These are phyloP conservation scores for Heteromormyrus szaboi DNA, from an alignment of 2,797 vertebrate species.

Conservation along the genomic window DNA sequence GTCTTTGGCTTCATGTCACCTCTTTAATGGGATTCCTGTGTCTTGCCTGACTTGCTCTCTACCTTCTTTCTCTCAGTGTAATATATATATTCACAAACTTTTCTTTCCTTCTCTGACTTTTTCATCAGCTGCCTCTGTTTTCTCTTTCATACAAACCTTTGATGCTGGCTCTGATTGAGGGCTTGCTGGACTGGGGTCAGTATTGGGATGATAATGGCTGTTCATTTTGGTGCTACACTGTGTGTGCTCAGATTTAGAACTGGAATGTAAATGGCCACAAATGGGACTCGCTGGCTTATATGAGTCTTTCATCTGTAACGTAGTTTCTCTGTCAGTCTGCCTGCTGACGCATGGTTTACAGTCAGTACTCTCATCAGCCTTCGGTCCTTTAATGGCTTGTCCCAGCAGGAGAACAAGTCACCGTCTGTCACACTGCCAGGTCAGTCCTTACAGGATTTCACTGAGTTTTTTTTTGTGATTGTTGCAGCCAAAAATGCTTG, in stretches of 20 bases:
- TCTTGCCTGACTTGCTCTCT: not conserved
- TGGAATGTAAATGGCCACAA: not conserved
- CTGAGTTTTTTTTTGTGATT: not conserved
- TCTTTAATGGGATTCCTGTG: not conserved
- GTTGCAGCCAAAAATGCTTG: not conserved
- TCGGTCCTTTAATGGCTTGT: not conserved
- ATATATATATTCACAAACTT: not conserved
- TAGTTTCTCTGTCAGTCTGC: not conserved
- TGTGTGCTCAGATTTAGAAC: not conserved
- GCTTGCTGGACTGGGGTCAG: not conserved
- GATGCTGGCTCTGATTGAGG: not conserved
- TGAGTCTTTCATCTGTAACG: not conserved
- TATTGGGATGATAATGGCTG: not conserved
- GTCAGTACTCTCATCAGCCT: not conserved
- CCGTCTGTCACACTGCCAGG: not conserved
- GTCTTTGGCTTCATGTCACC: not conserved
- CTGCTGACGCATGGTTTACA: not conserved
- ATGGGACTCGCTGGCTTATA: not conserved
- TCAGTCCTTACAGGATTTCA: not conserved
- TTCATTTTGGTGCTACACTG: not conserved
- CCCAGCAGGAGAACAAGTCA: not conserved
- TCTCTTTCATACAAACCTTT: not conserved
- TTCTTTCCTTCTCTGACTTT: not conserved
- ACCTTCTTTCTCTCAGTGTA: not conserved
- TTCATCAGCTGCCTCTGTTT: not conserved